Evolutionary conservation across 2,888 invertebrate species (phyloP).

Genomic region (Spodoptera exigua): DNA sequence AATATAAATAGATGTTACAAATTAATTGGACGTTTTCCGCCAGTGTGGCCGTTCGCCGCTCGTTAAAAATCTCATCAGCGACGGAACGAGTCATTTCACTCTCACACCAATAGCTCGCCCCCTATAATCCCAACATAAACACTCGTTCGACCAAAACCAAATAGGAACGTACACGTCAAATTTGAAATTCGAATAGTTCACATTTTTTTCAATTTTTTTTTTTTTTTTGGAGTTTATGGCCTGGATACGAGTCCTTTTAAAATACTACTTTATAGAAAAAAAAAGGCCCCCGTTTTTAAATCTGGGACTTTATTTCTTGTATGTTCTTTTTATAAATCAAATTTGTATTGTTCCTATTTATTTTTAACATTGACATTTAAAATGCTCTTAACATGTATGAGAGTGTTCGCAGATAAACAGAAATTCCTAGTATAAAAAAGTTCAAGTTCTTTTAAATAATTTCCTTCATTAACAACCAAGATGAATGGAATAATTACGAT

Average conservation of each 20-base stretch:
- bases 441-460: constrained; percentile 17
- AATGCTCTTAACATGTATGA: no score
- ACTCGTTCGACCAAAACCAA: constrained; percentile 23
- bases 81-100: constrained; percentile 61
- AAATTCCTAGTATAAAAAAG: not conserved
- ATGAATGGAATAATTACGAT: constrained; percentile 42
- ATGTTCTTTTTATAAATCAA: no score
- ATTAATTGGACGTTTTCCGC: constrained; percentile 67
- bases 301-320: no score
- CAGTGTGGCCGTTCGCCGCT: constrained; percentile 58
- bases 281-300: no score
- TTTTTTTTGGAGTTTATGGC: no score
- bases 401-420: not conserved
- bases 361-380: no score
- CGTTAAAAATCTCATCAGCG: constrained; percentile 73
- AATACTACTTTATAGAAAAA: no score
- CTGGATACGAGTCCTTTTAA: no score
- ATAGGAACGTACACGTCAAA: constrained; percentile 1
- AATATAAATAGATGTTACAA: constrained; percentile 57
- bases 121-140: constrained; percentile 23
- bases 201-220: not conserved
- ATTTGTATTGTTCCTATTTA: no score
- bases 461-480: constrained; percentile 26
- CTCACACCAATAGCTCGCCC: constrained; percentile 43
- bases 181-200: not conserved